Base-by-base conservation (phyloP, 2,888 invertebrate species). In the Acanthoscelides obtectus region DNA sequence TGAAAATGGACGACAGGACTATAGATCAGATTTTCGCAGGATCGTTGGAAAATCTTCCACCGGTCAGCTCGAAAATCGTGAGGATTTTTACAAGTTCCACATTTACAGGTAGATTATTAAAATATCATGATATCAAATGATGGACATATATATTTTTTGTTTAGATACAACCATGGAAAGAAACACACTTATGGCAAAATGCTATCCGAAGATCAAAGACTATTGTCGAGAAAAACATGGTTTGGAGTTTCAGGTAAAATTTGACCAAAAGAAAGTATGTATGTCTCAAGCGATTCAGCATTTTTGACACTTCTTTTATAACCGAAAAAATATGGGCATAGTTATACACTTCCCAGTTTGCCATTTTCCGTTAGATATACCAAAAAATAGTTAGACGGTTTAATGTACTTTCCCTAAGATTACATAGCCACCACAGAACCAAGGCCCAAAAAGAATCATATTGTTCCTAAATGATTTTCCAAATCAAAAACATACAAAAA, bases 41-140 rank as follows among this genome's bases (percentile, higher is more conserved):
- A 22, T 94, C 94, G 0, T 86, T 97, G 78, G 94, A 95, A 83
- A 91, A 92, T 69, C 87, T 99, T 78, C 98, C 98, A 0, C 94
- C 97, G 0, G 96, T 99, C 76, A 96, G 97, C 86, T 98, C 98
- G 66, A 98, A 98, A 89, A 97, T 99, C 82, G 99, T 99, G 22
- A 90, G 99, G 78, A 99, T 99, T 80, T 99, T 99, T 84, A 98
- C 98, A 74, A 98, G 97, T 82, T 99, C 98, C 0, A 99, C 99
- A 0, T 99, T 99, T 82, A 99, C 99, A 81, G 98, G 98, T 97
- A 87, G 85, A 78, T 66, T 64, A 20, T 5, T 64, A 12, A 64
- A 12, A 64, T 20, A 64, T 6, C 6, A 6, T 6, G 25, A 25
- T 25, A 66, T 5, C 8, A 8, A 0, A 2, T 27, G 6, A 5